Percentiles rank a stretch among this genome's conserved stretches.
phyloP scores from a whole-genome alignment of 1,140 invertebrate genomes.

The Rhynchophorus ferrugineus region DNA sequence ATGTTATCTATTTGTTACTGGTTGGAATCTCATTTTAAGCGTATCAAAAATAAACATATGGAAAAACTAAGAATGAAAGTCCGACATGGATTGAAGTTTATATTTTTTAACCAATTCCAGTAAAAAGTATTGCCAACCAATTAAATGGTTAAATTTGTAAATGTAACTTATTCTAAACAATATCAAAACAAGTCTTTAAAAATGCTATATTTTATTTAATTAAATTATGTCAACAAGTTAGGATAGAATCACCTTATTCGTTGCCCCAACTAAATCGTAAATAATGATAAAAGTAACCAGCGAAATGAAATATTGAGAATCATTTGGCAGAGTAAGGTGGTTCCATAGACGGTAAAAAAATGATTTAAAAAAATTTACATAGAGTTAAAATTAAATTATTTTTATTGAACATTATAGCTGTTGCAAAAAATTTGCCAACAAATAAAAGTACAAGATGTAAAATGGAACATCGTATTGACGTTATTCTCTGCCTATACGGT shows the following conservation, averaged over 20 bases:
- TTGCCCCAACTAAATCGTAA: slow-evolving; percentile 12
- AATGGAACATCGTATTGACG: slow-evolving; percentile 30
- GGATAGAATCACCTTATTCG: slow-evolving; percentile 27
- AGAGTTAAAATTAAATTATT: slow-evolving; percentile 35
- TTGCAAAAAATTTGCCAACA: slow-evolving; percentile 27
- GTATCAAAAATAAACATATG: no score
- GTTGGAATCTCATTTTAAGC: no score
- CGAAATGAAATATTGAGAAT: no score
- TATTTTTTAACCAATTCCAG: slow-evolving; percentile 30
- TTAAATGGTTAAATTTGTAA: slow-evolving; percentile 20
- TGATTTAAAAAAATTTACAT: slow-evolving; percentile 33
- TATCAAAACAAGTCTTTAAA: slow-evolving; percentile 37
- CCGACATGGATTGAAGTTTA: slow-evolving; percentile 24
- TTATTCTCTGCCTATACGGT: slow-evolving; percentile 24
- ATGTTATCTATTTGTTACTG: no score
- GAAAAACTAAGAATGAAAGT: slow-evolving; percentile 26
- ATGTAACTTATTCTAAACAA: slow-evolving; percentile 32
- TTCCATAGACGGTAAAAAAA: slow-evolving; percentile 26
- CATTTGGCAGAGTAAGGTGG: slow-evolving; percentile 24
- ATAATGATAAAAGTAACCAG: slow-evolving; percentile 8
- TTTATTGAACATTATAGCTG: slow-evolving; percentile 31
- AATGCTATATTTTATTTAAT: slow-evolving; percentile 32
- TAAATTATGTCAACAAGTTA: slow-evolving; percentile 33
- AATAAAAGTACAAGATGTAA: slow-evolving; percentile 30
- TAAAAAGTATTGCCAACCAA: slow-evolving; percentile 31